Evolutionary conservation across 2,797 vertebrate genomes (phyloP), one percentile per base, ranked within the genome.

Genomic region (Chlorospingus flavigularis): DNA sequence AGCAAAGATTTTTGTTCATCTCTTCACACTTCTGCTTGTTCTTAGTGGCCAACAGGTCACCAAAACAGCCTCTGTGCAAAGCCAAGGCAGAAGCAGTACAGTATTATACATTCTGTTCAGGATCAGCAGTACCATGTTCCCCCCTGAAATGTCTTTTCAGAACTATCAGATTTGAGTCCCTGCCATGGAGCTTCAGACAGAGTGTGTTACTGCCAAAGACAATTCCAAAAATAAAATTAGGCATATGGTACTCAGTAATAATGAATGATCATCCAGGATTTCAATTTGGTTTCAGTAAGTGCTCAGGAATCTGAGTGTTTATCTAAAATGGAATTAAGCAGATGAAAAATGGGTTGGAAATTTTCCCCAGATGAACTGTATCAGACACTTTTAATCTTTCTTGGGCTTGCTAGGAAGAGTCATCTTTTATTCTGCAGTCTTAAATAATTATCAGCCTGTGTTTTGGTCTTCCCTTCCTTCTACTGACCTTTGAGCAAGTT

Each of bases 201-300:
- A 30, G 13, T 13, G 18, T 86, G 70, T 75, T 86, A 70, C 66
- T 96, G 95, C 94, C 70, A 92, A 88, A 95, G 51, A 73, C 25
- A 77, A 75, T 77, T 94, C 77, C 62, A 86, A 90, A 94, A 96
- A 92, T 96, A 93, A 96, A 90, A 90, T 90, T 37, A 78, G 63
- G 84, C 94, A 92, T 95, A 91, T 62, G 90, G 92, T 76, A 62
- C 48, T 83, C 76, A 57, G 70, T 92, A 90, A 95, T 96, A 88
- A 90, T n/a, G 91, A 90, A 78, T 92, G 70, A 95, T 53, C 73
- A 95, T 92, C 85, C 85, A 92, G 74, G 33, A 88, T 80, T 94
- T 94, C 66, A 72, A 72, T 89, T 93, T 81, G 30, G 58, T 86
- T 93, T 92, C 0, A 0, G 17, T 81, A 91, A 91, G 18, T 60